Conservation (phyloP, 2,888 invertebrate genomes). For the Metacarcinus magister region DNA sequence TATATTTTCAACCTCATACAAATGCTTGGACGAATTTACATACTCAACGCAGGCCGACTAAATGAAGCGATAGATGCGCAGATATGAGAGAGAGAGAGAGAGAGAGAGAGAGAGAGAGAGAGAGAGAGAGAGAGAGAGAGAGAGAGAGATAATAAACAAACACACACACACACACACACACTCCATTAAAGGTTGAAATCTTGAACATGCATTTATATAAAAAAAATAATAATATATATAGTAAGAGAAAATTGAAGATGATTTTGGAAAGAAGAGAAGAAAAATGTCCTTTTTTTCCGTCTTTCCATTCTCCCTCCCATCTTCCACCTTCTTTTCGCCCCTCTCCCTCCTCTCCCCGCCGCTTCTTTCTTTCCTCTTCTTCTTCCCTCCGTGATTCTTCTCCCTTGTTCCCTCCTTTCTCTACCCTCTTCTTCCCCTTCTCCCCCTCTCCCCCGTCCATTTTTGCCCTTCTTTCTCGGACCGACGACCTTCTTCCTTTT, state of each 20-base stretch:
- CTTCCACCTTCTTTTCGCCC: not conserved
- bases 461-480: not conserved
- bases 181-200: not conserved
- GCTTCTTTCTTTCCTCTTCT: not conserved
- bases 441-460: not conserved
- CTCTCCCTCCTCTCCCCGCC: not conserved
- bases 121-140: no score
- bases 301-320: no score
- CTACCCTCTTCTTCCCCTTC: not conserved
- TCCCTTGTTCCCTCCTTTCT: not conserved
- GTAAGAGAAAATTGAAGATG: no score
- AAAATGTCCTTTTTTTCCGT: no score
- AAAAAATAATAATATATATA: no score
- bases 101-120: no score
- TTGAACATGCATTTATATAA: no score
- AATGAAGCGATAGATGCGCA: not conserved
- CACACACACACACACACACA: not conserved
- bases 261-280: no score
- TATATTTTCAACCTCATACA: constrained; percentile 1
- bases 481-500: no score
- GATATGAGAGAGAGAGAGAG: no score
- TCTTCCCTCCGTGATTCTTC: not conserved
- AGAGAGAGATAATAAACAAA: not conserved
- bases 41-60: not conserved
- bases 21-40: constrained; percentile 7